These are phyloP conservation scores for Caradrina kadenii DNA, from an alignment of 2,888 invertebrate species.

Conservation along the genomic window DNA sequence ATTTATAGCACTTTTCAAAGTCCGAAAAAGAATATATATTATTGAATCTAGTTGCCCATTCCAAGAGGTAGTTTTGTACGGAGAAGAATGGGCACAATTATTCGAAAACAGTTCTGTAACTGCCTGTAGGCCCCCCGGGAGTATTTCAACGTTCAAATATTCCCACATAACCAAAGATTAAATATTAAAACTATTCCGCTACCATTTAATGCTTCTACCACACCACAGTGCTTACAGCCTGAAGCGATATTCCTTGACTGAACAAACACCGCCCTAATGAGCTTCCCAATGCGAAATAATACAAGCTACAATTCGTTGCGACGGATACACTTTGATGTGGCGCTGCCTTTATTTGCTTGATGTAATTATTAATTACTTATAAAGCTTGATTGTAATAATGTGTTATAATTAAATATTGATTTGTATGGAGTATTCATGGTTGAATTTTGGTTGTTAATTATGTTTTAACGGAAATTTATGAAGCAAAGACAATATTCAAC, in stretches of 20 bases:
- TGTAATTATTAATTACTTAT: slow-evolving; percentile 45
- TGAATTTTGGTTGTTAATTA: slow-evolving; percentile 10
- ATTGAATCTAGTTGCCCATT: too few species aligned
- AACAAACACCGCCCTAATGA: slow-evolving; percentile 75
- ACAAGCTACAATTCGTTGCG: slow-evolving; percentile 55
- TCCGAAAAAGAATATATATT: too few species aligned
- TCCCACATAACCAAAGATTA: background rate
- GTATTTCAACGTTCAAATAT: too few species aligned
- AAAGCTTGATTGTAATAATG: slow-evolving; percentile 31
- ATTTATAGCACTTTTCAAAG: too few species aligned
- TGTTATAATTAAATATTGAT: slow-evolving; percentile 48
- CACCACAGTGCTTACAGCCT: slow-evolving; percentile 59
- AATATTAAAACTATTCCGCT: slow-evolving; percentile 20
- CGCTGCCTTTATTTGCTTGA: slow-evolving; percentile 49
- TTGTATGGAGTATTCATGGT: slow-evolving; percentile 6
- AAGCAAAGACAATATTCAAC: background rate
- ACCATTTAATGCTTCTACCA: slow-evolving; percentile 50
- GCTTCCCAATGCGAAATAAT: slow-evolving; percentile 72
- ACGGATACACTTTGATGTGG: slow-evolving; percentile 55
- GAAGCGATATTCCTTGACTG: slow-evolving; percentile 73
- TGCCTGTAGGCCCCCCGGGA: too few species aligned
- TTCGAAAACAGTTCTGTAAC: too few species aligned
- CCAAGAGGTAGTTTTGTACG: too few species aligned
- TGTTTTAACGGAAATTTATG: background rate
- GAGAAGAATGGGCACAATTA: too few species aligned